Conservation (phyloP, 2,888 invertebrate genomes). For the Apoderus coryli region DNA sequence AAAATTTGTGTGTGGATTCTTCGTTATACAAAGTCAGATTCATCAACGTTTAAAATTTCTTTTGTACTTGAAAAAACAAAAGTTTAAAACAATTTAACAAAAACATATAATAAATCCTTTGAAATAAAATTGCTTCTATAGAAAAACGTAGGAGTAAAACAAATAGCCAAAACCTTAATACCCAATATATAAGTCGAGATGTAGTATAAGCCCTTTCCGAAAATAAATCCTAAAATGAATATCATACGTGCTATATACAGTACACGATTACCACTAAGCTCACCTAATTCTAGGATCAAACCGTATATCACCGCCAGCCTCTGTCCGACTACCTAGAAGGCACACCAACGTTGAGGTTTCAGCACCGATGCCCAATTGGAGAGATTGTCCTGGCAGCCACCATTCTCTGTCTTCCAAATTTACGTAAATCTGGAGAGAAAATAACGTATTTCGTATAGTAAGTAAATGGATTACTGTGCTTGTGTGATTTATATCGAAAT, state of each 20-base stretch:
- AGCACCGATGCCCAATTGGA: constrained; percentile 44
- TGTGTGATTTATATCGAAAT: no score
- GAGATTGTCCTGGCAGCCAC: constrained; percentile 46
- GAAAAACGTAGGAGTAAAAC: no score
- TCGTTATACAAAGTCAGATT: no score
- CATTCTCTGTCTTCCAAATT: constrained; percentile 45
- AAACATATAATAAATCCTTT: no score
- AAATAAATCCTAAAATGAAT: constrained; percentile 3
- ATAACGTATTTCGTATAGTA: constrained; percentile 9
- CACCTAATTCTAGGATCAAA: constrained; percentile 33
- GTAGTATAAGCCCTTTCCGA: no score
- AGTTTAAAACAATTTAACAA: no score
- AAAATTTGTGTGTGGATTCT: no score
- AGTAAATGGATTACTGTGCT: constrained; percentile 7
- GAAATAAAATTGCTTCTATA: no score
- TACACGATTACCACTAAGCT: constrained; percentile 11
- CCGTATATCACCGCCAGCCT: constrained; percentile 39
- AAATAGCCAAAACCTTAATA: no score
- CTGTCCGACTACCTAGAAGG: constrained; percentile 40
- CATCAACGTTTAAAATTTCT: no score
- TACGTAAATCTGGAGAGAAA: constrained; percentile 41
- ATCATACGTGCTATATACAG: not conserved
- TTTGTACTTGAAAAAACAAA: no score
- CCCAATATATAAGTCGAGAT: no score
- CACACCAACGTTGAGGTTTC: constrained; percentile 48